phyloP scores from a whole-genome alignment of 2,888 invertebrate genomes.

The Aricia artaxerxes region DNA sequence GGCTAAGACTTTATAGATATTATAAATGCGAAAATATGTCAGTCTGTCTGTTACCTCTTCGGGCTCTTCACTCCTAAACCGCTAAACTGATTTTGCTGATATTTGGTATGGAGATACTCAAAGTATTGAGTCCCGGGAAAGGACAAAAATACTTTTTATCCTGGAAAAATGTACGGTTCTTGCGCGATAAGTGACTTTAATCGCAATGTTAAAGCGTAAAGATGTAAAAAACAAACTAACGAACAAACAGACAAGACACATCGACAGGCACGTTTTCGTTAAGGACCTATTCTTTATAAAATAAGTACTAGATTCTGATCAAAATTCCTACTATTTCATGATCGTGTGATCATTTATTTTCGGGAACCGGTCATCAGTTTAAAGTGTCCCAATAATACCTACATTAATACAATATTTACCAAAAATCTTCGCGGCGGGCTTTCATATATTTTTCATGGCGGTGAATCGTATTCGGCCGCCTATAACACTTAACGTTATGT shows the following conservation, averaged over 20 bases:
- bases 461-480: constrained; percentile 43
- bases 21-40: background rate
- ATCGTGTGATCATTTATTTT: background rate
- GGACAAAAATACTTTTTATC: no score
- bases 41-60: background rate
- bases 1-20: background rate
- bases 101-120: no score
- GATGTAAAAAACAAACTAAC: no score
- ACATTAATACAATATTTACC: constrained; percentile 9
- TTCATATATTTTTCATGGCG: constrained; percentile 40
- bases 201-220: no score
- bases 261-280: background rate
- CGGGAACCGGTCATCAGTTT: background rate
- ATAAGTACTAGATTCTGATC: background rate
- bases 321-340: background rate
- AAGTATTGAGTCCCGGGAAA: no score
- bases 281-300: background rate
- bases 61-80: no score
- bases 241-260: no score
- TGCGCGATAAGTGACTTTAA: no score
- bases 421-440: constrained; percentile 28
- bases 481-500: constrained; percentile 59
- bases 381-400: background rate
- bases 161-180: no score
- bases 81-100: no score